Evolutionary conservation across 2,888 invertebrate species (phyloP).

Genomic region (Mesoligia furuncula): DNA sequence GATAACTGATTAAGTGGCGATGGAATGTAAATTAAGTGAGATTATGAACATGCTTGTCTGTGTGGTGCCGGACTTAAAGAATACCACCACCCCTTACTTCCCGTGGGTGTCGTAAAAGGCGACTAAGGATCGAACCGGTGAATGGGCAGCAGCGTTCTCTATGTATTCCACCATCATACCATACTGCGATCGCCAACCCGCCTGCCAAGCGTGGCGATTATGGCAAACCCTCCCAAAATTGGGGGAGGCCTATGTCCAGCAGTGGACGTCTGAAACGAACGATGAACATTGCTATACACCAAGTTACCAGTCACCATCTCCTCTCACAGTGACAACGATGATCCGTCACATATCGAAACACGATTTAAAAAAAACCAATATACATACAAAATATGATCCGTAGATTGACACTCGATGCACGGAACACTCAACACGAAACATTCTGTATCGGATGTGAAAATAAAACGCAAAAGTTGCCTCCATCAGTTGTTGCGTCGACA

Average conservation of each 20-base stretch:
- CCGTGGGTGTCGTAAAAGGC: too few relatives aligned
- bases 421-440: constrained; percentile 21
- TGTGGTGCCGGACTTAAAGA: too few relatives aligned
- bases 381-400: constrained; percentile 16
- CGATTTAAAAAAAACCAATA: background rate
- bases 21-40: background rate
- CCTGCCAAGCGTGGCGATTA: too few relatives aligned
- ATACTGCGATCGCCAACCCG: too few relatives aligned
- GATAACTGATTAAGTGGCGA: background rate
- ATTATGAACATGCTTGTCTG: background rate
- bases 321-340: background rate
- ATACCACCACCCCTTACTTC: too few relatives aligned
- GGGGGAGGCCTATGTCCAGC: too few relatives aligned
- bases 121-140: too few relatives aligned
- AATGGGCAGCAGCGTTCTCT: too few relatives aligned
- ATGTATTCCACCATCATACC: too few relatives aligned
- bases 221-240: too few relatives aligned
- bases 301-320: background rate
- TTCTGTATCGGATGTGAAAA: constrained; percentile 19
- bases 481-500: constrained; percentile 18
- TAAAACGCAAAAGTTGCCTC: constrained; percentile 9
- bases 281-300: too few relatives aligned
- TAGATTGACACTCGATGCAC: constrained; percentile 22
- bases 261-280: too few relatives aligned
- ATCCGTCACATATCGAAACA: background rate